Evolutionary conservation across 2,797 vertebrate genomes (phyloP).

Genomic region (Ctenosaura bakeri): DNA sequence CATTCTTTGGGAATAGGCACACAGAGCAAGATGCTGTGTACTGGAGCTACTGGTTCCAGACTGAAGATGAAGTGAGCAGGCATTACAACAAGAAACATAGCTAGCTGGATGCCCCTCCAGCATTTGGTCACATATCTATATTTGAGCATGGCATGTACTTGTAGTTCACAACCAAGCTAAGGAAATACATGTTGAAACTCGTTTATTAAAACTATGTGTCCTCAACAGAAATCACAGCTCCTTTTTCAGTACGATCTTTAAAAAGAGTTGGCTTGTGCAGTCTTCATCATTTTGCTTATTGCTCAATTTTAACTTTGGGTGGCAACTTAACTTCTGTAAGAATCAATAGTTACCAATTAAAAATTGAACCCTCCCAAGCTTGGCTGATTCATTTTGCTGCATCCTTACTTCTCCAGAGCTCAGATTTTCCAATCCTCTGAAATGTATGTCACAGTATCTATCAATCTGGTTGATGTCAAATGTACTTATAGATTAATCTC

Average conservation of each 20-base stretch:
- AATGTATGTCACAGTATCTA: conserved; percentile 19
- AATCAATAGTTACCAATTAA: conserved; percentile 39
- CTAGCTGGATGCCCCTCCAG: not conserved
- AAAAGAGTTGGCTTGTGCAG: not conserved
- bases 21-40: not conserved
- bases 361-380: conserved; percentile 9
- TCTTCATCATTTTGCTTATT: conserved; percentile 34
- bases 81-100: not conserved
- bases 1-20: not conserved
- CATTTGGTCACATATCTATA: not conserved
- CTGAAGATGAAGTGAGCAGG: not conserved
- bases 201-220: not conserved
- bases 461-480: conserved; percentile 17
- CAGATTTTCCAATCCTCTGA: conserved; percentile 18
- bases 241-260: not conserved
- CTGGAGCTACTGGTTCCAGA: not conserved
- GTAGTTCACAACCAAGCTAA: not conserved
- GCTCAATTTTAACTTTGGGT: conserved; percentile 3
- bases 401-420: conserved; percentile 3
- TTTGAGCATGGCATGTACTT: not conserved
- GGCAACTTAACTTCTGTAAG: conserved; percentile 1
- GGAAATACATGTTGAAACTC: not conserved
- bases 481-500: conserved; percentile 28
- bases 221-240: not conserved
- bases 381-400: conserved; percentile 13